Evolutionary conservation across 2,888 invertebrate genomes (phyloP), one percentile per base, ranked within the genome.

Genomic region (Lobophora halterata): DNA sequence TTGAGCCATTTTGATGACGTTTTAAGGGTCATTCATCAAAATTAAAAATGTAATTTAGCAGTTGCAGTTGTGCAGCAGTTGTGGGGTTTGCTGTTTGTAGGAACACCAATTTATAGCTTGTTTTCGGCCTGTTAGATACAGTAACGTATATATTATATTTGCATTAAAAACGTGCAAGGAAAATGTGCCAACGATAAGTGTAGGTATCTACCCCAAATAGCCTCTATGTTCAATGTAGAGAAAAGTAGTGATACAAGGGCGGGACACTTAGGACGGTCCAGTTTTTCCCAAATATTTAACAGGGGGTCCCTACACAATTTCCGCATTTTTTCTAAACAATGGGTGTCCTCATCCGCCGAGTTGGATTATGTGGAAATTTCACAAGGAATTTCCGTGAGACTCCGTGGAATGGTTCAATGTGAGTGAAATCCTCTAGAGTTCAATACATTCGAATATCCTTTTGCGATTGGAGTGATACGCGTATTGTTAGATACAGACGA

Each of bases 361-460:
- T 54, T 46, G 63, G 64, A 71, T 69, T 74, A 71, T 71, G 72
- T 70, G 68, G 65, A 71, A 74, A 72, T 61, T 67, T 68, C 56
- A 54, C 60, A 51, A 63, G 56, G 61, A 67, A 72, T 70, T 67
- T 73, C 58, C 55, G 59, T 55, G 60, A 68, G 59, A 65, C 65
- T 65, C 57, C 60, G 49, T 55, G 54, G 61, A 70, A 65, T 61
- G 64, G 66, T 55, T 62, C 58, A 65, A 65, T 69, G 73, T 66
- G 71, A 72, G 73, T 72, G 74, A 75, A 78, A 79, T 77, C 75
- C 71, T 72, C 71, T 52, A 52, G 66, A 69, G 71, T 76, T 79
- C 79, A 74, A 80, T 82, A 80, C 78, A 76, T 80, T 74, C 71
- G 71, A 71, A 81, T 79, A 80, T 80, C 76, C 75, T 79, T 79